Conservation (phyloP, 2,113 vertebrate species). For the Thermophis baileyi region DNA sequence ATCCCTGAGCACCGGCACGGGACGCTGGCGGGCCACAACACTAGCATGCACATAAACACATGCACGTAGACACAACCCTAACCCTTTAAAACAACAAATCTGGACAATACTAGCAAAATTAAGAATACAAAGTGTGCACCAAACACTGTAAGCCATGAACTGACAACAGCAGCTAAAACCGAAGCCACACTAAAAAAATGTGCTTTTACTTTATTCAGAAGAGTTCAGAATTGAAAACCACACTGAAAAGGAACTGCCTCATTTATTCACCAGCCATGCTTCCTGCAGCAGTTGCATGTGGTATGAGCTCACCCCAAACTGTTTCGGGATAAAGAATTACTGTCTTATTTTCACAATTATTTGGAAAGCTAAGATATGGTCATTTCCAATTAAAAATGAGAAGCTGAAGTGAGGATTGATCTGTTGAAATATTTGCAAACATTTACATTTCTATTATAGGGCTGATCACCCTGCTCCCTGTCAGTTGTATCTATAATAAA, state of each 20-base stretch:
- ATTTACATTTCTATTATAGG: not conserved
- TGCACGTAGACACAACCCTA: not conserved
- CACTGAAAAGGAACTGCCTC: not conserved
- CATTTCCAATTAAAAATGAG: not conserved
- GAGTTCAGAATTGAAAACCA: not conserved
- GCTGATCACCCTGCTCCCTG: not conserved
- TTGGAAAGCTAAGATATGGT: not conserved
- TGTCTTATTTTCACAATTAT: not conserved
- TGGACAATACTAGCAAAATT: not conserved
- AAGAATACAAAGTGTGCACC: not conserved
- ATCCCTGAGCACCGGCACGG: no score
- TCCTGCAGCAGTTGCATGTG: not conserved
- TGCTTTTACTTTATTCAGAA: not conserved
- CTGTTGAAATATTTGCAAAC: not conserved
- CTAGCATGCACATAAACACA: not conserved
- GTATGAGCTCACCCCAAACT: not conserved
- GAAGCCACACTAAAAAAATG: not conserved
- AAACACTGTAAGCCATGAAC: not conserved
- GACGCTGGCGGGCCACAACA: no score
- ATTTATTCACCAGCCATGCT: not conserved
- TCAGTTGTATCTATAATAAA: not conserved
- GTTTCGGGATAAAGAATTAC: not conserved
- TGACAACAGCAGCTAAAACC: not conserved
- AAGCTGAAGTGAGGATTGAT: not conserved
- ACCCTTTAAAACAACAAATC: not conserved